Conservation (phyloP, 1,140 invertebrate species). For the Anagrus nilaparvatae region DNA sequence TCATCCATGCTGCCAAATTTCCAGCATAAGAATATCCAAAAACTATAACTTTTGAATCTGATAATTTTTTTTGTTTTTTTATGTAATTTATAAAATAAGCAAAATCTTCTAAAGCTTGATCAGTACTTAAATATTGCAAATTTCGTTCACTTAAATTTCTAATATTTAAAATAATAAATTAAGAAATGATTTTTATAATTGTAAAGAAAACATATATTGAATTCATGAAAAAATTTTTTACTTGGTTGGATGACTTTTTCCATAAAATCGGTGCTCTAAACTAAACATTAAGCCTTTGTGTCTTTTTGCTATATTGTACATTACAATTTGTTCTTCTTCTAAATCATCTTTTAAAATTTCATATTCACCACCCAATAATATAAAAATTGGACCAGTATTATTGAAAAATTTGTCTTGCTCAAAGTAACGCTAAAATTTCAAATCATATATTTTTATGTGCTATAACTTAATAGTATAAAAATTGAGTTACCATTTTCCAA, state of each 20-base stretch:
- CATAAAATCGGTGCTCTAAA: conserved; percentile 76
- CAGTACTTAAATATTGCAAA: conserved; percentile 51
- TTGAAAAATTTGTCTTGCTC: conserved; percentile 53
- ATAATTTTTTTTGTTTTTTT: conserved; percentile 36
- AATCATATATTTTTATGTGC: no score
- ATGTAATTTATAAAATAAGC: conserved; percentile 52
- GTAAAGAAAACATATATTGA: no score
- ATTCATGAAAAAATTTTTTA: no score
- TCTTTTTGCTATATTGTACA: conserved; percentile 46
- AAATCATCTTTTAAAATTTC: conserved; percentile 42
- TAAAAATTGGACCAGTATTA: conserved; percentile 51
- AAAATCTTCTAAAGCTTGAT: conserved; percentile 63
- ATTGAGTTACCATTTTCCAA: no score
- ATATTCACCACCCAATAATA: conserved; percentile 63
- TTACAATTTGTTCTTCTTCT: no score
- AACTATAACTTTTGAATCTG: conserved; percentile 45
- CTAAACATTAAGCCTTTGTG: conserved; percentile 52
- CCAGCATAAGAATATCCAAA: conserved; percentile 73
- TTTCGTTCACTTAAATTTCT: conserved; percentile 50
- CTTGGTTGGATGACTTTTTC: conserved; percentile 60
- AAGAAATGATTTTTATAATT: not conserved
- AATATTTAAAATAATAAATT: conserved; percentile 17
- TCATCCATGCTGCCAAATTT: conserved; percentile 63
- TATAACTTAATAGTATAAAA: no score
- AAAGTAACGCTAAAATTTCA: conserved; percentile 56